Conservation (phyloP, 1,140 invertebrate species). For the Epicauta chinensis region DNA sequence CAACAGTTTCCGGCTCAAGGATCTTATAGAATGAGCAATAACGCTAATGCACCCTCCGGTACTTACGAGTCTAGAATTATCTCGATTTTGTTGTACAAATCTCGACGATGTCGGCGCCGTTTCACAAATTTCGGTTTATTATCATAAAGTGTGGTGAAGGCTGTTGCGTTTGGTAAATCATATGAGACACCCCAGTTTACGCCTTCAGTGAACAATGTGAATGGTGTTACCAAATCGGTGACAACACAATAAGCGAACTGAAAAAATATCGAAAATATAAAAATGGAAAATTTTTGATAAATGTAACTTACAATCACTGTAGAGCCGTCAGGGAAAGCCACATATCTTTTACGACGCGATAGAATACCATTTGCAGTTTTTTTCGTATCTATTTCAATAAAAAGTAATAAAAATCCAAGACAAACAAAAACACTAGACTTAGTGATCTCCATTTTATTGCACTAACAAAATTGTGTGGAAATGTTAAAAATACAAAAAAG, state of each 20-base stretch:
- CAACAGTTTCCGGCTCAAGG: no score
- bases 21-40: no score
- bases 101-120: slow-evolving; percentile 50
- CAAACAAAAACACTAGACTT: neutral
- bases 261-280: slow-evolving; percentile 8
- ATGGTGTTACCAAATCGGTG: slow-evolving; percentile 33
- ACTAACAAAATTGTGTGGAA: slow-evolving; percentile 9
- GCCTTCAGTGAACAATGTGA: slow-evolving; percentile 57
- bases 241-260: slow-evolving; percentile 27
- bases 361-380: slow-evolving; percentile 34
- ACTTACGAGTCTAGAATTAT: slow-evolving; percentile 62
- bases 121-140: slow-evolving; percentile 40
- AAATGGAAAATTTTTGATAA: slow-evolving; percentile 39
- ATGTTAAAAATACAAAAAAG: no score
- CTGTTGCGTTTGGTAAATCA: slow-evolving; percentile 62
- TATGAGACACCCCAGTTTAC: slow-evolving; percentile 72
- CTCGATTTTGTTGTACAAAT: slow-evolving; percentile 61
- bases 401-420: slow-evolving; percentile 17
- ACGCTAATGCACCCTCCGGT: no score
- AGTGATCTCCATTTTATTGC: slow-evolving; percentile 6
- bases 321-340: slow-evolving; percentile 65
- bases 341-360: slow-evolving; percentile 55
- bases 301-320: slow-evolving; percentile 60
- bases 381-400: slow-evolving; percentile 21
- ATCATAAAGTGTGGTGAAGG: slow-evolving; percentile 45